Base-by-base conservation (phyloP, 2,888 invertebrate genomes). In the Acleris emargana region DNA sequence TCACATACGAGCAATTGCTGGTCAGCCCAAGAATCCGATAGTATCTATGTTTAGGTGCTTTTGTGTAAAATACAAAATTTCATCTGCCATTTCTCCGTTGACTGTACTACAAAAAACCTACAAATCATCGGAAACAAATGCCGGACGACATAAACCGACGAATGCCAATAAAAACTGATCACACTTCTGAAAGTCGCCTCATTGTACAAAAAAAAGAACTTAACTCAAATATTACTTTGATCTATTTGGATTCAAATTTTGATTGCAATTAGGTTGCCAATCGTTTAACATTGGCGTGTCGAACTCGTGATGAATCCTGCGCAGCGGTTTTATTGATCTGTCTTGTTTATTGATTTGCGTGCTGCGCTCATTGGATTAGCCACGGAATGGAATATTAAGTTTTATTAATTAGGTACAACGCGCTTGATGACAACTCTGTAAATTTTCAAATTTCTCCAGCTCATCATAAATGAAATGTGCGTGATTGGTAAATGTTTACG, bases 151-250 rank as follows among this genome's bases (percentile, higher is more conserved):
- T 53, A 61, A 53, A 61, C 53, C 45, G 22, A 54, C 47, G 62
- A 54, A 62, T 54, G 47, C 49, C 62, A 47, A 54, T 18, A 54
- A 62, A 47, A 49, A 17, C 54, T 17, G 61, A 61, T 53, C 45
- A 53, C 61, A 54, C 47, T 54, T 61, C 47, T 49, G 54, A 47
- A 38, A 53, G 54, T 38, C 38, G 38, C 38, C 13, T 13, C 38
- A 13, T 4, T 13, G 13, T 13, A 11, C 13, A 38, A 38, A 38
- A 38, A 38, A 1, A 38, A 38, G 11, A 38, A 32, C 32, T 13
- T 13, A 38, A 38, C 38, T 38, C 38, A 38, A 38, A 38, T 13
- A 38, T 38, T 32, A 38, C 38, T 38, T 13, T 13, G 13, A 13
- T 38, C 38, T 38, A 38, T 38, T 38, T 38, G 38, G 3, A 4